These are phyloP conservation scores for Drosophila leonis DNA, from an alignment of 2,888 invertebrate species.

Conservation along the genomic window DNA sequence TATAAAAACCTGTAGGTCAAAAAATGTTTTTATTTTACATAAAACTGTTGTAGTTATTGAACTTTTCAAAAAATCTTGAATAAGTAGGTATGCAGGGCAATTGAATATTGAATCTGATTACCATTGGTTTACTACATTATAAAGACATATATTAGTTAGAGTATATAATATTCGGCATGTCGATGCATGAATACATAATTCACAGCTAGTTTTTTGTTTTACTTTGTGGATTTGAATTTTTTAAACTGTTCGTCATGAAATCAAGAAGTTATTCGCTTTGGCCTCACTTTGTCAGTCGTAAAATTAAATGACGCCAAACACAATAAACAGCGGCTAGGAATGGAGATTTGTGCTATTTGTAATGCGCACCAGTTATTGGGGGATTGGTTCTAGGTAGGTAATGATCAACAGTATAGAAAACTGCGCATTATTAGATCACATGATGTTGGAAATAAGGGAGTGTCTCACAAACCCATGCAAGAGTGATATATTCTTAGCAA, in stretches of 20 bases:
- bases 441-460: conserved; percentile 35
- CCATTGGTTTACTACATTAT: too few species aligned
- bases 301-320: conserved; percentile 49
- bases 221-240: conserved; percentile 21
- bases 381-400: conserved; percentile 43
- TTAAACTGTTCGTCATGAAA: conserved; percentile 58
- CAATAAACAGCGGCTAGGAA: conserved; percentile 25
- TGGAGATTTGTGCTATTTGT: conserved; percentile 33
- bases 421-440: conserved; percentile 26
- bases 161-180: not conserved
- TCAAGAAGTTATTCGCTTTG: conserved; percentile 53
- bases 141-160: not conserved
- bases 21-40: too few species aligned
- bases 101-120: not conserved
- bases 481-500: conserved; percentile 23
- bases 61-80: not conserved
- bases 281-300: conserved; percentile 32
- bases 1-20: too few species aligned
- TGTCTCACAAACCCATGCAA: conserved; percentile 37
- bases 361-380: conserved; percentile 25
- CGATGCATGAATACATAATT: conserved; percentile 42
- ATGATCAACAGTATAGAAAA: conserved; percentile 44
- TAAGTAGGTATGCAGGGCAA: not conserved
- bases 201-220: conserved; percentile 15
- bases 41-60: too few species aligned